Percentiles rank a stretch among this genome's conserved stretches.
Conservation (phyloP, 2,797 vertebrate species). For the Alosa sapidissima region DNA sequence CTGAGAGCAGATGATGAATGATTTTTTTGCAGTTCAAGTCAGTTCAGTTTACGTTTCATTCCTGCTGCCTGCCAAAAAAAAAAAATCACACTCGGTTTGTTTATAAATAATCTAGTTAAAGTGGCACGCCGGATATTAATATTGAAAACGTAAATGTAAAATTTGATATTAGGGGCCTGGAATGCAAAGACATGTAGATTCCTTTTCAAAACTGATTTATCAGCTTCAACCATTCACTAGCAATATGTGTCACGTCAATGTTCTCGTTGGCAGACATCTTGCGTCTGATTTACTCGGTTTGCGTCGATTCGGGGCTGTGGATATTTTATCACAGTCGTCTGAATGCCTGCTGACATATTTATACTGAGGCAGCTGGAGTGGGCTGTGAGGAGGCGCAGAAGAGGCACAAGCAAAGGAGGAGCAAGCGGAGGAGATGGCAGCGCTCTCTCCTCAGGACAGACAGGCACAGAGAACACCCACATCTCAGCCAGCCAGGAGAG, state of each 20-base stretch:
- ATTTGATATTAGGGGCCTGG: slow-evolving; percentile 58
- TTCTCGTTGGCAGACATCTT: slow-evolving; percentile 65
- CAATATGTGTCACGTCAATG: slow-evolving; percentile 56
- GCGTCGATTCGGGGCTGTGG: slow-evolving; percentile 64
- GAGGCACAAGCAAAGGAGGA: neutral
- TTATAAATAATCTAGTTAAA: slow-evolving; percentile 35
- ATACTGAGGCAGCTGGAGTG: slow-evolving; percentile 63
- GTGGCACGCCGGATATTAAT: slow-evolving; percentile 58
- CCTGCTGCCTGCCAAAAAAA: neutral
- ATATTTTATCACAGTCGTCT: slow-evolving; percentile 75
- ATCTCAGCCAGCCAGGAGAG: neutral
- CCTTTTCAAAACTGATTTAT: slow-evolving; percentile 75
- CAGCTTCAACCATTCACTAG: slow-evolving; percentile 54
- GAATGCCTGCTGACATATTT: slow-evolving; percentile 65
- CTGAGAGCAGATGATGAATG: neutral
- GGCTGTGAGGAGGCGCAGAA: neutral
- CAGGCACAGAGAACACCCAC: neutral
- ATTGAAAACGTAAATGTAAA: slow-evolving; percentile 55
- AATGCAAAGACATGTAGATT: slow-evolving; percentile 44
- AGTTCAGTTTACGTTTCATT: neutral
- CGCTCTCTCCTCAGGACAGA: neutral
- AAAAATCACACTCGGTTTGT: neutral
- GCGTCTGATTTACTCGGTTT: slow-evolving; percentile 73
- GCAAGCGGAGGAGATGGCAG: neutral
- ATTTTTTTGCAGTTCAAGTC: neutral